phyloP scores from a whole-genome alignment of 2,797 vertebrate species.

The Xiphophorus birchmanni region DNA sequence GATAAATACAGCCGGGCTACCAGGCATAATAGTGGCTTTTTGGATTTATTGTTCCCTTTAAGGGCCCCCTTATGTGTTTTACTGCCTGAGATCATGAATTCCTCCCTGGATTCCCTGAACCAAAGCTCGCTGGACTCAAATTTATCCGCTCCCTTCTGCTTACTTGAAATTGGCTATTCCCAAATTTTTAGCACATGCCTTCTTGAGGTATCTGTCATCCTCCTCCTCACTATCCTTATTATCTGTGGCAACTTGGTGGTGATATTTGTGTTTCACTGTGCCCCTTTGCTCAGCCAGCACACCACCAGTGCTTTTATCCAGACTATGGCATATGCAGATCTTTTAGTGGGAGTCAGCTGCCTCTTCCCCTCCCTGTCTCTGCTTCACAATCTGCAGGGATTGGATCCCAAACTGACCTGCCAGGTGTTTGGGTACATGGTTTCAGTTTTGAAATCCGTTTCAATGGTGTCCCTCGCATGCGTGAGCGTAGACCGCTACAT shows the following conservation, averaged over 20 bases:
- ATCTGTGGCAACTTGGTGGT: constrained; percentile 96
- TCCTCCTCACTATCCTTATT: constrained; percentile 93
- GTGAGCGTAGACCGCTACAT: constrained; percentile 97
- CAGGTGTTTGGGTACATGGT: constrained; percentile 95
- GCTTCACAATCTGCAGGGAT: constrained; percentile 86
- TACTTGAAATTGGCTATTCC: constrained; percentile 90
- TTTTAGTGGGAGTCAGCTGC: constrained; percentile 96
- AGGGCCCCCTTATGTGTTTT: constrained; percentile 61
- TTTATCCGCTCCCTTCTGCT: constrained; percentile 86
- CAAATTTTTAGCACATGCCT: constrained; percentile 90
- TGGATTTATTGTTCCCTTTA: constrained; percentile 41
- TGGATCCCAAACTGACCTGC: constrained; percentile 91
- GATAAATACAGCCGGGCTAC: constrained; percentile 15
- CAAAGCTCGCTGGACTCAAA: constrained; percentile 76
- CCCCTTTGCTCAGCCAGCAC: constrained; percentile 95
- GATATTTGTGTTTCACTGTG: constrained; percentile 98
- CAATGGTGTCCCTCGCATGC: constrained; percentile 94
- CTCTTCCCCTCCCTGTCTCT: constrained; percentile 94
- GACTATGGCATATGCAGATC: constrained; percentile 98
- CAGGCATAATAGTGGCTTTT: constrained; percentile 28
- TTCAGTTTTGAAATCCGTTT: constrained; percentile 96
- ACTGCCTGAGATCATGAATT: constrained; percentile 92
- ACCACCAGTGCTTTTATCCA: constrained; percentile 98
- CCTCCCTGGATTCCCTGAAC: constrained; percentile 87
- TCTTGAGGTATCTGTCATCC: constrained; percentile 91